Conservation (phyloP, 2,888 invertebrate species). For the Aporophyla nigra region DNA sequence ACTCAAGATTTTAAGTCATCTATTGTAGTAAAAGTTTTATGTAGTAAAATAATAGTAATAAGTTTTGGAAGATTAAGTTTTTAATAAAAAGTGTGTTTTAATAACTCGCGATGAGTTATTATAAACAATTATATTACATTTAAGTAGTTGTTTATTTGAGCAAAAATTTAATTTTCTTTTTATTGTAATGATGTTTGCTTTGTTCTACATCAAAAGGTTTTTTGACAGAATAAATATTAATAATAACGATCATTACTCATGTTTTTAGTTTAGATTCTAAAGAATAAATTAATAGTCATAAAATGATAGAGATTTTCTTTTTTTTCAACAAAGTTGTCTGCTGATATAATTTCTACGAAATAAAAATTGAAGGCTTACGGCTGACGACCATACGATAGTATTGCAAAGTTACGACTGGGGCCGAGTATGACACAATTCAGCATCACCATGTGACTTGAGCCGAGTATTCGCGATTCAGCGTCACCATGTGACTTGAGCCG, state of each 20-base stretch:
- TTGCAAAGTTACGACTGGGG: neutral
- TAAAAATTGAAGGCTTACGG: neutral
- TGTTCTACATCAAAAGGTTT: neutral
- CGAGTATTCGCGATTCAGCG: neutral
- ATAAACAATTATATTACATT: too few species aligned
- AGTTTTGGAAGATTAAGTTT: slow-evolving; percentile 11
- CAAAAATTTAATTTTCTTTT: neutral
- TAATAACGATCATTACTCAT: neutral
- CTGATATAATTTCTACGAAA: neutral
- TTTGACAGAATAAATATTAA: neutral
- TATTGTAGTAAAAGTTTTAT: slow-evolving; percentile 29
- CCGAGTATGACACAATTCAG: neutral
- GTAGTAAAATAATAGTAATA: slow-evolving; percentile 29
- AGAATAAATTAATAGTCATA: neutral
- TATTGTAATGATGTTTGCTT: slow-evolving; percentile 13
- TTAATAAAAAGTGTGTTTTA: slow-evolving; percentile 40
- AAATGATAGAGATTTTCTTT: neutral
- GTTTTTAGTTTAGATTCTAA: neutral
- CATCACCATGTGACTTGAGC: neutral
- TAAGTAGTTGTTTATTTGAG: slow-evolving; percentile 19
- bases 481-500: neutral
- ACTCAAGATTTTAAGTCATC: slow-evolving; percentile 6
- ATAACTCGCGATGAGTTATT: neutral
- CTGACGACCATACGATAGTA: neutral
- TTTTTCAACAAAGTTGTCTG: neutral